These are phyloP conservation scores for Drosophila santomea DNA, from an alignment of 1,140 invertebrate species.

Conservation along the genomic window DNA sequence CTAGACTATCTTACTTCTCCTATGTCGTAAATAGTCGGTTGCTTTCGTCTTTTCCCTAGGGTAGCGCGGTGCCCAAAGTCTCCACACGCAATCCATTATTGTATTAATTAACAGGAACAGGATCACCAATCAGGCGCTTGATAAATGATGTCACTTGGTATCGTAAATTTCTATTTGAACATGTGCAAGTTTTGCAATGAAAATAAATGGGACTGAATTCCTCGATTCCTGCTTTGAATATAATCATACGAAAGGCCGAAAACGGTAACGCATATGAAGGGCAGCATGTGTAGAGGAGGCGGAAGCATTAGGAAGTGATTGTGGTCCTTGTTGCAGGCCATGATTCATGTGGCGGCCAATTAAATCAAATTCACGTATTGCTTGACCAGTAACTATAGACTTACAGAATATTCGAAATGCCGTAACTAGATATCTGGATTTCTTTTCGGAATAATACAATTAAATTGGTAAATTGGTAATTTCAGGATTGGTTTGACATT, in stretches of 20 bases:
- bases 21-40: slow-evolving; percentile 49
- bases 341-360: slow-evolving; percentile 47
- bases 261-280: slow-evolving; percentile 1
- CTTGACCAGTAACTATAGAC: slow-evolving; percentile 48
- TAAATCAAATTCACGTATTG: slow-evolving; percentile 48
- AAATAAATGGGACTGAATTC: slow-evolving; percentile 68
- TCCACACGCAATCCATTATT: slow-evolving; percentile 83
- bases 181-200: slow-evolving; percentile 81
- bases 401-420: slow-evolving; percentile 29
- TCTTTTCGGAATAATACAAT: slow-evolving; percentile 11
- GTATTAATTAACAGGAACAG: slow-evolving; percentile 85
- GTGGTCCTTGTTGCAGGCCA: slow-evolving; percentile 54
- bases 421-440: slow-evolving; percentile 3
- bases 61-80: slow-evolving; percentile 17
- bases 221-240: slow-evolving; percentile 30
- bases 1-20: slow-evolving; percentile 45
- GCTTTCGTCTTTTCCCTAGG: slow-evolving; percentile 41
- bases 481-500: too few relatives aligned
- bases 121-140: slow-evolving; percentile 85
- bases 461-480: slow-evolving; percentile 1
- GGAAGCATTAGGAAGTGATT: slow-evolving; percentile 68
- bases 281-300: not conserved
- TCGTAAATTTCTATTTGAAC: slow-evolving; percentile 85
- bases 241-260: slow-evolving; percentile 72
- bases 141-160: slow-evolving; percentile 85